Evolutionary conservation across 1,140 invertebrate species (phyloP).

Genomic region (Neotoxoptera formosana): DNA sequence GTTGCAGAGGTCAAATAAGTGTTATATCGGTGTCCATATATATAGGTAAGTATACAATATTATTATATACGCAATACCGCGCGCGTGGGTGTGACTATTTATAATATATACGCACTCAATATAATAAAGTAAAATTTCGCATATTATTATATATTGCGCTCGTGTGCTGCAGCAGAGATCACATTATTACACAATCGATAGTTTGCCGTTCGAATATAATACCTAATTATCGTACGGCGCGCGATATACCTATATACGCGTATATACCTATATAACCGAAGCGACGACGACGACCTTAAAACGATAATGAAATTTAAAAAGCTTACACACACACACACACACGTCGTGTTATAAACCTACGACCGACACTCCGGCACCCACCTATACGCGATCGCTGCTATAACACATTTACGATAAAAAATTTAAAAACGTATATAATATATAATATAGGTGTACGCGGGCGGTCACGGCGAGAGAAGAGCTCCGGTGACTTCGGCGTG

Average conservation of each 20-base stretch:
- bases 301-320: neutral
- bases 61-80: neutral
- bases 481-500: neutral
- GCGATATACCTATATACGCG: neutral
- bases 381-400: neutral
- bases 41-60: too few species aligned
- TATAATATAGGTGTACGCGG: neutral
- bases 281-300: neutral
- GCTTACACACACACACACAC: neutral
- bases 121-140: neutral
- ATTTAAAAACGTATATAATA: too few species aligned
- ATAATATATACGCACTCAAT: neutral
- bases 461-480: neutral
- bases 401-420: neutral
- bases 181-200: slow-evolving; percentile 23
- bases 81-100: slow-evolving; percentile 28
- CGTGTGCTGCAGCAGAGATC: neutral
- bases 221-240: too few species aligned
- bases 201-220: neutral
- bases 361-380: neutral
- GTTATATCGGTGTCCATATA: neutral
- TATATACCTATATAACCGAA: neutral
- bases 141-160: neutral
- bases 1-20: neutral
- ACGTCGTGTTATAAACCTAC: neutral